These are phyloP conservation scores for Pionites leucogaster DNA, from an alignment of 2,113 vertebrate genomes.

Conservation along the genomic window DNA sequence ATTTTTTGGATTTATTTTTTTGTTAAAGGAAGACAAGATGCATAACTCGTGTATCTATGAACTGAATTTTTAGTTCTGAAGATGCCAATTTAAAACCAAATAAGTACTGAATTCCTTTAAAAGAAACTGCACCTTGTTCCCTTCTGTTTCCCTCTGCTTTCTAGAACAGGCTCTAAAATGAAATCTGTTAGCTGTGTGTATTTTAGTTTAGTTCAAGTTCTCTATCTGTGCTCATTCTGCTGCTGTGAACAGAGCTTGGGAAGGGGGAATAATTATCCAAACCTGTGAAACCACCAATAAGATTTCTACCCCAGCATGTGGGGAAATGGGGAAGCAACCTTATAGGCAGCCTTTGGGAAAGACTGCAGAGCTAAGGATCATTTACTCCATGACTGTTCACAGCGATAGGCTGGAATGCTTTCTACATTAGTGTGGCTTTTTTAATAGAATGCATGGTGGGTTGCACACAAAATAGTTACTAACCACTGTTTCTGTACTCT, in stretches of 20 bases:
- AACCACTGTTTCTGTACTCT: background rate
- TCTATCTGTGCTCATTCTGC: background rate
- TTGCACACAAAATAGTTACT: background rate
- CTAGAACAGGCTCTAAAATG: background rate
- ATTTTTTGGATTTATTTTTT: background rate
- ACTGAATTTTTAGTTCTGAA: background rate
- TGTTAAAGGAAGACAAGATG: background rate
- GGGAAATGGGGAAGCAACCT: background rate
- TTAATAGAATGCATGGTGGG: background rate
- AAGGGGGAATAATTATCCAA: background rate
- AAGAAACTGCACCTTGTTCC: background rate
- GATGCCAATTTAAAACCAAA: background rate
- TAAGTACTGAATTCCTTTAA: background rate
- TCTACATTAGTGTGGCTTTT: background rate
- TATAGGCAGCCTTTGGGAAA: background rate
- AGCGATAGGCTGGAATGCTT: background rate
- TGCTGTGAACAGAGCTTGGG: background rate
- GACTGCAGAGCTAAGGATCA: background rate
- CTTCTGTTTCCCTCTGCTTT: background rate
- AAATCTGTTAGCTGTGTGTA: background rate
- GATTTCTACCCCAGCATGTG: background rate
- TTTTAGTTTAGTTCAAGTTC: background rate
- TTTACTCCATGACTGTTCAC: background rate
- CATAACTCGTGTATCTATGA: background rate
- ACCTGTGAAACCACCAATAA: background rate